phyloP scores from a whole-genome alignment of 2,888 invertebrate genomes.

The Gari tellinella region DNA sequence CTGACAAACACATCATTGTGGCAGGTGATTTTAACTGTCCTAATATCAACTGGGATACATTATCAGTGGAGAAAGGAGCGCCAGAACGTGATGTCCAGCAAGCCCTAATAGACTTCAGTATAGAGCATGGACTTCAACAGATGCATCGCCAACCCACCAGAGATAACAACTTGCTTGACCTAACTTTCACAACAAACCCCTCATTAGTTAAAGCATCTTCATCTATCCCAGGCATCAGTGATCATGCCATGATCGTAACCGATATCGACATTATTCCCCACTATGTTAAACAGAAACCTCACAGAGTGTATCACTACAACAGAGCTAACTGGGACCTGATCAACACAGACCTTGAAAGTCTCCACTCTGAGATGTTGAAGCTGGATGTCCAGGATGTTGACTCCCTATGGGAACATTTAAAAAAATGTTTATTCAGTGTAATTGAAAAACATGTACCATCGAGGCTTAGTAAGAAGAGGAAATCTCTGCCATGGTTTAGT shows the following conservation, averaged over 20 bases:
- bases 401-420: no score
- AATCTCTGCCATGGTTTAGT: no score
- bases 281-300: slow-evolving; percentile 16
- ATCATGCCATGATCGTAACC: slow-evolving; percentile 47
- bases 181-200: slow-evolving; percentile 46
- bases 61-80: slow-evolving; percentile 11
- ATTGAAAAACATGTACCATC: no score
- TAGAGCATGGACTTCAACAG: slow-evolving; percentile 30
- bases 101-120: slow-evolving; percentile 30
- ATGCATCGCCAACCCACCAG: slow-evolving; percentile 35
- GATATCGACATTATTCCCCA: slow-evolving; percentile 23
- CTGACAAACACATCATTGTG: slow-evolving; percentile 28
- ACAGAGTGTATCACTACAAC: slow-evolving; percentile 10
- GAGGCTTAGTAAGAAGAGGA: no score
- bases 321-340: slow-evolving; percentile 27
- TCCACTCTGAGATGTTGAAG: no score
- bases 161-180: slow-evolving; percentile 36
- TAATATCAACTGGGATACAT: slow-evolving; percentile 28
- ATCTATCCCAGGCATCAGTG: slow-evolving; percentile 37
- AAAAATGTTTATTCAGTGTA: no score
- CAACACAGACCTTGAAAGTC: no score
- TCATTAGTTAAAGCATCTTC: slow-evolving; percentile 37
- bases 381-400: no score
- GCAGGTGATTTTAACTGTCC: slow-evolving; percentile 52
- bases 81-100: slow-evolving; percentile 37